phyloP scores from a whole-genome alignment of 2,797 vertebrate genomes.

The Danio tinwini region DNA sequence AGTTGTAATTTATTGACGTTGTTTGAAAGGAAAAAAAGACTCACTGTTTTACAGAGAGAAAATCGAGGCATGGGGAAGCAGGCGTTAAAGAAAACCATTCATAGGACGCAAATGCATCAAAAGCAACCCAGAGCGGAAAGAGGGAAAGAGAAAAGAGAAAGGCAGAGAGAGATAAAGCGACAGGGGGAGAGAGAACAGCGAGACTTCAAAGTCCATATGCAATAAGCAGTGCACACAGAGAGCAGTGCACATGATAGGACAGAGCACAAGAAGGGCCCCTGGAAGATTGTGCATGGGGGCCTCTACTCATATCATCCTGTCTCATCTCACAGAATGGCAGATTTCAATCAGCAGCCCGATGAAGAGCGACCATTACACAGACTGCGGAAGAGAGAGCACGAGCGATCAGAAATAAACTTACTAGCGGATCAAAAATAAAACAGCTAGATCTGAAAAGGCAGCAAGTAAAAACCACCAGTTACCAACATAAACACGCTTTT shows the following conservation, averaged over 20 bases:
- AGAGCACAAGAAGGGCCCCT: slow-evolving; percentile 71
- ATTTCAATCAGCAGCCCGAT: slow-evolving; percentile 68
- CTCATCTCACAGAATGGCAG: slow-evolving; percentile 77
- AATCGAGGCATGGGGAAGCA: slow-evolving; percentile 71
- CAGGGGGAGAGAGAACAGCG: slow-evolving; percentile 24
- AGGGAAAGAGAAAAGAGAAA: slow-evolving; percentile 30
- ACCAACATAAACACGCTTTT: slow-evolving; percentile 10
- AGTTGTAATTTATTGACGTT: slow-evolving; percentile 83
- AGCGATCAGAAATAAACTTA: slow-evolving; percentile 38
- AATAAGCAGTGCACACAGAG: slow-evolving; percentile 54
- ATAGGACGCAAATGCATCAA: slow-evolving; percentile 82
- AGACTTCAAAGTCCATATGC: slow-evolving; percentile 60
- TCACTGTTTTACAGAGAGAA: slow-evolving; percentile 72
- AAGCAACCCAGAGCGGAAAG: slow-evolving; percentile 61
- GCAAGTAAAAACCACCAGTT: not conserved
- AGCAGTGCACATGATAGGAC: slow-evolving; percentile 70
- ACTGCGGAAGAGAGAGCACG: slow-evolving; percentile 65
- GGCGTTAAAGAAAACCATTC: slow-evolving; percentile 79
- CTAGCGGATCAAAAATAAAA: slow-evolving; percentile 5
- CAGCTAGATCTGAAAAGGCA: not conserved
- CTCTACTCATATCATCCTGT: slow-evolving; percentile 65
- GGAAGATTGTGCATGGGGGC: slow-evolving; percentile 66
- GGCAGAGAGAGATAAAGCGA: slow-evolving; percentile 26
- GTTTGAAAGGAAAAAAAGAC: slow-evolving; percentile 77
- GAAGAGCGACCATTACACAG: slow-evolving; percentile 71